Base-by-base conservation (phyloP, 2,113 vertebrate species). In the Calypte anna region DNA sequence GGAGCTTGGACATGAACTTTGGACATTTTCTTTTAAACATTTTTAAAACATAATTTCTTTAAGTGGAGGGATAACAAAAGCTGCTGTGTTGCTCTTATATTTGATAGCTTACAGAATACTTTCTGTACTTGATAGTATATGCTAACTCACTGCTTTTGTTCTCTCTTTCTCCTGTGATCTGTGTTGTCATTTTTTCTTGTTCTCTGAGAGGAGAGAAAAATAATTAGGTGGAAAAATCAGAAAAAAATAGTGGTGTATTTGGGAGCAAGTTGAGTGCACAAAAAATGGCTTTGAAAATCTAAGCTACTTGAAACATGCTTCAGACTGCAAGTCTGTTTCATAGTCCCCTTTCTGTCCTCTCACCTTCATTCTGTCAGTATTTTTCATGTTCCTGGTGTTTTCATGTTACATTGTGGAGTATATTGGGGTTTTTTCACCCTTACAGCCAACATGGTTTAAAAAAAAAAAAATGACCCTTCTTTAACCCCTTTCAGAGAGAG, bases 1-100 rank as follows among this genome's bases (percentile, higher is more conserved):
- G 74, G 57, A 92, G 36, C 31, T 91, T 91, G 88, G 86, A 79
- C 70, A 64, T 95, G 87, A 96, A 92, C 81, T 67, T 67, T 14
- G 28, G n/a, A 63, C 17, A 4, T 72, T 14, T 36, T 88, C 28
- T 78, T 82, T 53, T 48, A 82, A 92, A 54, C 11, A 36, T 74
- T 82, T 93, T 46, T 93, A 54, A 90, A 69, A 68, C 2, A 1
- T 43, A 46, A 76, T 51, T 73, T 22, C 53, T 86, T 76, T 46
- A 84, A 73, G 55, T 67, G 31, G 36, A 90, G 40, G 50, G 18
- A 75, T 58, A 74, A 36, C 9, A 16, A 51, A 91, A 91, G 54
- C 64, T 74, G 23, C 57, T 2, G 0, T 85, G 30, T 64, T 87
- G 38, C 36, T 91, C 28, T 66, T 76, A 12, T 0, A 46, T 76